These are phyloP conservation scores for Lepidurus arcticus DNA, from an alignment of 1,140 invertebrate genomes.

Conservation along the genomic window DNA sequence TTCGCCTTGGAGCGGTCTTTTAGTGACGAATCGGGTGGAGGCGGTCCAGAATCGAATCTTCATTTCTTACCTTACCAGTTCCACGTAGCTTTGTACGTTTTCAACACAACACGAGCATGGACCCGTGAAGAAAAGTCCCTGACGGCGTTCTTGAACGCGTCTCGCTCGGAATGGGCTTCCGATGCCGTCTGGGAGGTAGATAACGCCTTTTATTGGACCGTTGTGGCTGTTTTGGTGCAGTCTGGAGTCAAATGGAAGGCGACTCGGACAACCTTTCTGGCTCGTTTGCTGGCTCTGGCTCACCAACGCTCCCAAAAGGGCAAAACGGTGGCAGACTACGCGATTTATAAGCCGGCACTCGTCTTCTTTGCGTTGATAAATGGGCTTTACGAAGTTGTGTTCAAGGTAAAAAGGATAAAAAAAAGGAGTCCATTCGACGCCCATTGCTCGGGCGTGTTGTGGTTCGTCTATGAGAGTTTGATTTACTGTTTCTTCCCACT, in stretches of 20 bases:
- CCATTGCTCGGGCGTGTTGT: neutral
- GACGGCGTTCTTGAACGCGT: conserved; percentile 41
- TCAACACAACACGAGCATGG: conserved; percentile 76
- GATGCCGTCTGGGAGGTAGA: conserved; percentile 83
- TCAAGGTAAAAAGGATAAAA: conserved; percentile 54
- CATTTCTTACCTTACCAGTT: conserved; percentile 90
- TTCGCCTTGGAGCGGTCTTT: conserved; percentile 93
- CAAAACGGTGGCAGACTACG: conserved; percentile 59
- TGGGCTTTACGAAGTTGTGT: conserved; percentile 65
- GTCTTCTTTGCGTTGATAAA: conserved; percentile 78
- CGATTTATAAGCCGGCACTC: conserved; percentile 75
- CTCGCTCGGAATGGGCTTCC: conserved; percentile 46
- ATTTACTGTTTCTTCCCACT: neutral
- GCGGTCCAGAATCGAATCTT: conserved; percentile 94
- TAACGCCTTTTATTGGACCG: conserved; percentile 77
- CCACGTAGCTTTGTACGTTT: conserved; percentile 91
- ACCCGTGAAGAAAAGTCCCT: conserved; percentile 67
- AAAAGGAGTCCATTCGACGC: neutral
- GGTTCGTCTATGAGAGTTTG: neutral
- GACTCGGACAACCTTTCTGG: conserved; percentile 63
- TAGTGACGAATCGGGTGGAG: conserved; percentile 94
- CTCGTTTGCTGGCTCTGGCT: conserved; percentile 67
- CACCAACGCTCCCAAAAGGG: conserved; percentile 59
- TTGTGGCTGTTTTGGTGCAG: conserved; percentile 70
- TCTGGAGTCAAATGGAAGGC: conserved; percentile 62